Evolutionary conservation across 1,140 invertebrate genomes (phyloP).

Genomic region (Phymorhynchus buccinoides): DNA sequence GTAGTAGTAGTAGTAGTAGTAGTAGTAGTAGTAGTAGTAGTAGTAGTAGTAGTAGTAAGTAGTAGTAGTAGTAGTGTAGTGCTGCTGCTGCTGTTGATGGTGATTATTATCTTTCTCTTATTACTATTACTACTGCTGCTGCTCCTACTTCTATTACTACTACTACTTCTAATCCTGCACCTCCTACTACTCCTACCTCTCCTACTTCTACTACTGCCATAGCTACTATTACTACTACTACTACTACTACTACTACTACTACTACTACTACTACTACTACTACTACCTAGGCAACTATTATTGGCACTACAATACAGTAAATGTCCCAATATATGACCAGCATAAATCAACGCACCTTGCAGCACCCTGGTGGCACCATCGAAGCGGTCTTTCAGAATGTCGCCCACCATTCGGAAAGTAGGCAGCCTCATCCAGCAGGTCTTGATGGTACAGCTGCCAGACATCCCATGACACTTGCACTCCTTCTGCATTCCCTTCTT

Average conservation of each 20-base stretch:
- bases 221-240: neutral
- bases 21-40: slow-evolving; percentile 16
- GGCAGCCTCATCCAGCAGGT: slow-evolving; percentile 96
- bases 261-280: neutral
- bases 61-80: too few species aligned
- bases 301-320: neutral
- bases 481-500: slow-evolving; percentile 88
- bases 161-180: neutral
- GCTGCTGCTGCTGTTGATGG: neutral
- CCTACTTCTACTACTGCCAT: neutral
- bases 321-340: neutral
- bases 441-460: slow-evolving; percentile 93
- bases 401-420: slow-evolving; percentile 86
- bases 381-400: slow-evolving; percentile 86
- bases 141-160: neutral
- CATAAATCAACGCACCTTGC: slow-evolving; percentile 56
- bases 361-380: slow-evolving; percentile 85
- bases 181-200: slow-evolving; percentile 2
- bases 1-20: slow-evolving; percentile 12
- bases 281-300: slow-evolving; percentile 4
- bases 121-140: neutral
- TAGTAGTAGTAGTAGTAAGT: too few species aligned
- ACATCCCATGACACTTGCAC: slow-evolving; percentile 98
- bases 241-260: slow-evolving; percentile 14
- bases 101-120: neutral